Evolutionary conservation across 2,888 invertebrate species (phyloP).

Genomic region (Melinaea menophilus): DNA sequence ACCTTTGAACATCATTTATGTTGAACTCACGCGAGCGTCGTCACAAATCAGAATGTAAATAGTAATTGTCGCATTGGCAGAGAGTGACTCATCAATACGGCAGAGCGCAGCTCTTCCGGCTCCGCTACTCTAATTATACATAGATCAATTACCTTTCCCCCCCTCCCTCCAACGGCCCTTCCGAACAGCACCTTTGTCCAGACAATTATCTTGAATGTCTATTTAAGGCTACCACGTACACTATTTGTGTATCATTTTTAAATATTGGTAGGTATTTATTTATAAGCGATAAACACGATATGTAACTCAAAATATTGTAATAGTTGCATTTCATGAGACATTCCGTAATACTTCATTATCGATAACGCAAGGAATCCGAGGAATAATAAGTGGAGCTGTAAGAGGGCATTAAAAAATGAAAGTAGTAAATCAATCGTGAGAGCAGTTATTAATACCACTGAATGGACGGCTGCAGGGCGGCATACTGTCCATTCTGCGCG

Average conservation of each 20-base stretch:
- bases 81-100: conserved; percentile 23
- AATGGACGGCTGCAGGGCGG: conserved; percentile 29
- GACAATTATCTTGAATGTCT: conserved; percentile 4
- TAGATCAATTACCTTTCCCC: conserved; percentile 55
- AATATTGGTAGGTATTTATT: too few species aligned
- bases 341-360: too few species aligned
- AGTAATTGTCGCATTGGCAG: conserved; percentile 14
- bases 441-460: conserved; percentile 42
- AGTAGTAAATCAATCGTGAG: conserved; percentile 64
- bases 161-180: neutral
- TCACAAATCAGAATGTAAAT: neutral
- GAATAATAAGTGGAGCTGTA: neutral
- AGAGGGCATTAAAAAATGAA: conserved; percentile 2
- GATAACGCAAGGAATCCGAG: too few species aligned
- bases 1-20: neutral
- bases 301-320: too few species aligned
- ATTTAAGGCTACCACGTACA: conserved; percentile 11
- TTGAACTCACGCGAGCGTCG: too few species aligned
- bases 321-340: too few species aligned
- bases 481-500: conserved; percentile 9
- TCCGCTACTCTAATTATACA: conserved; percentile 69
- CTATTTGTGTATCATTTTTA: neutral
- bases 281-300: too few species aligned
- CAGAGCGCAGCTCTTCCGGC: conserved; percentile 53
- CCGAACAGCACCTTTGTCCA: neutral